Conservation (phyloP, 2,797 vertebrate species). For the Helicolenus hilgendorfi region DNA sequence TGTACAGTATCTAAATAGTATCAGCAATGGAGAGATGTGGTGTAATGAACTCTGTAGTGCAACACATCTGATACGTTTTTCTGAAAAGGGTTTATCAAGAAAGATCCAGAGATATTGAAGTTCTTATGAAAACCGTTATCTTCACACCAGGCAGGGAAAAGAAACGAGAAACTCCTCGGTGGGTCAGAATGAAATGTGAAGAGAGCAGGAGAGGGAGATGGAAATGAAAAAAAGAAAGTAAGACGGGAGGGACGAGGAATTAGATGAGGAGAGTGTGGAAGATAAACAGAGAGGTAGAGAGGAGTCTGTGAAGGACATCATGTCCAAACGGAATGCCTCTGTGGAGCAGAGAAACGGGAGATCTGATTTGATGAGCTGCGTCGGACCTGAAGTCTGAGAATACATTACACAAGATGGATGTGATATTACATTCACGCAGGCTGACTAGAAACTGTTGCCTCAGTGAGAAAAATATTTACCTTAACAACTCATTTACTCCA, state of each 20-base stretch:
- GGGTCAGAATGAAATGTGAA: slow-evolving; percentile 16
- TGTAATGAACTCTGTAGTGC: background rate
- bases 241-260: background rate
- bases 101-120: slow-evolving; percentile 24
- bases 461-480: background rate
- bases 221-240: background rate
- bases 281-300: slow-evolving; percentile 29
- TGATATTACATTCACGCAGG: background rate
- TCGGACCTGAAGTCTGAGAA: slow-evolving; percentile 10
- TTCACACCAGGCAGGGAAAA: background rate
- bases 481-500: background rate
- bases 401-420: slow-evolving; percentile 25
- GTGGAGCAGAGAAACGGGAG: background rate
- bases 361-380: background rate
- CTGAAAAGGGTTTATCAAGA: background rate
- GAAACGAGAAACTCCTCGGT: slow-evolving; percentile 41
- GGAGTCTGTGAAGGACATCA: slow-evolving; percentile 32
- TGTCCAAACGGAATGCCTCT: slow-evolving; percentile 9
- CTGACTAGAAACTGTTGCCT: background rate
- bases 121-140: slow-evolving; percentile 56
- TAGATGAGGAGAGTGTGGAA: background rate
- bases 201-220: slow-evolving; percentile 11
- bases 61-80: background rate
- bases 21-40: background rate
- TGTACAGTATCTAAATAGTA: background rate